Base-by-base conservation (phyloP, 2,888 invertebrate species). In the Isoperla grammatica region DNA sequence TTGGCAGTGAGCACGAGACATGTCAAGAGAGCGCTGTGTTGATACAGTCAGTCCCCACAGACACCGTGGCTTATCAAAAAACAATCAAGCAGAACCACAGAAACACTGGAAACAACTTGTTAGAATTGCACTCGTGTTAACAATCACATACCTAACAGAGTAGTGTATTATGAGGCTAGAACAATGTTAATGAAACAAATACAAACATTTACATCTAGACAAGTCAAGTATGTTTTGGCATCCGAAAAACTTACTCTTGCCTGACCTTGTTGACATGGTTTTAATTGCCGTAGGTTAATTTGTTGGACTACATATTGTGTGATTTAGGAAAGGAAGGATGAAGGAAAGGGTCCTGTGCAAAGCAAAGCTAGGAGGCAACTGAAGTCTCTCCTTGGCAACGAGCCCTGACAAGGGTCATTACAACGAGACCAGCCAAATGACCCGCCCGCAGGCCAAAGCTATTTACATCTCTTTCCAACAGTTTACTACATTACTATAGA, bases 301-400 rank as follows among this genome's bases (percentile, higher is more conserved):
- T 8, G 29, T 29, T 29, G 29, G 29, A 29, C 29, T 29, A 29
- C 29, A 29, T 29, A 8, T 29, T 15, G 19, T 57, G 56, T 40
- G 22, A 49, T 49, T 57, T 2, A 29, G 57, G 40, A 50, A 22
- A 39, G 46, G 48, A 46, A 29, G 9, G 35, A n/a, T n/a, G n/a
- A n/a, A n/a, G n/a, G 23, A 29, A 45, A 23, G 46, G 43, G 49
- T 56, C 64, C 64, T 64, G 60, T 64, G 62, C 64, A 66, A 66
- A 63, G 65, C 64, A 62, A 65, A 62, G 64, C 62, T 53, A 61
- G 57, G 53, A 58, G 59, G 61, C 61, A 63, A 65, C 64, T 66
- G 64, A 64, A 40, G 45, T 53, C 20, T 29, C 35, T 46, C 48
- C 35, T 54, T 64, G 64, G 64, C 64, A 63, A 23, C 12, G 23